phyloP scores from a whole-genome alignment of 2,888 invertebrate species.

The Zhuqinia jingwanae region DNA sequence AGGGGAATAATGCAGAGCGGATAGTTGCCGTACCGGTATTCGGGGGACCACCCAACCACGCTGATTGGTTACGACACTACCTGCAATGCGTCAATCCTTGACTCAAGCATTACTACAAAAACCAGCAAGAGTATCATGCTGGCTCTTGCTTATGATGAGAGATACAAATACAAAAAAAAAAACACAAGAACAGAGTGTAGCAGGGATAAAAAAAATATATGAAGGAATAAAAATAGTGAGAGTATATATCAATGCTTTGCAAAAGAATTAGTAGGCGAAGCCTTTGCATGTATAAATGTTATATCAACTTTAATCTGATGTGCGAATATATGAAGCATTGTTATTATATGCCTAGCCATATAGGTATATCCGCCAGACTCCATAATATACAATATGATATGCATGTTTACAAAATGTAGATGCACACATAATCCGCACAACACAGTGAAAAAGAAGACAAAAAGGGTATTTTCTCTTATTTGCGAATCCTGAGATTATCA shows the following conservation, averaged over 20 bases:
- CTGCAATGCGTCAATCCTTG: conserved; percentile 91
- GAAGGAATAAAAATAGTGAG: neutral
- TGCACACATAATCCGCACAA: too few relatives aligned
- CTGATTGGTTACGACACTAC: conserved; percentile 90
- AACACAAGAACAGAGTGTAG: neutral
- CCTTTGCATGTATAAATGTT: neutral
- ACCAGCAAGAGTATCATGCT: conserved; percentile 27
- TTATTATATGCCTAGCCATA: too few relatives aligned
- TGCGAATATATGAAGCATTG: too few relatives aligned
- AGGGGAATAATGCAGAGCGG: conserved; percentile 62
- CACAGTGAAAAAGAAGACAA: too few relatives aligned
- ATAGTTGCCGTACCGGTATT: conserved; percentile 68
- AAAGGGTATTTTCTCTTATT: conserved; percentile 18
- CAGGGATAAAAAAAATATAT: neutral
- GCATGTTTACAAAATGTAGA: too few relatives aligned
- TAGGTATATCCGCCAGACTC: too few relatives aligned
- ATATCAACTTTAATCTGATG: neutral
- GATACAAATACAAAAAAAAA: neutral
- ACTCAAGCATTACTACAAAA: conserved; percentile 66
- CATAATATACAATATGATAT: too few relatives aligned
- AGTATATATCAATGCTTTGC: neutral
- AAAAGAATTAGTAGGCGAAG: neutral
- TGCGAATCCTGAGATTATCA: conserved; percentile 44
- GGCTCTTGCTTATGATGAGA: neutral
- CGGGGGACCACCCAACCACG: conserved; percentile 65